These are phyloP conservation scores for Copidosoma aretas DNA, from an alignment of 2,888 invertebrate species.

Conservation along the genomic window DNA sequence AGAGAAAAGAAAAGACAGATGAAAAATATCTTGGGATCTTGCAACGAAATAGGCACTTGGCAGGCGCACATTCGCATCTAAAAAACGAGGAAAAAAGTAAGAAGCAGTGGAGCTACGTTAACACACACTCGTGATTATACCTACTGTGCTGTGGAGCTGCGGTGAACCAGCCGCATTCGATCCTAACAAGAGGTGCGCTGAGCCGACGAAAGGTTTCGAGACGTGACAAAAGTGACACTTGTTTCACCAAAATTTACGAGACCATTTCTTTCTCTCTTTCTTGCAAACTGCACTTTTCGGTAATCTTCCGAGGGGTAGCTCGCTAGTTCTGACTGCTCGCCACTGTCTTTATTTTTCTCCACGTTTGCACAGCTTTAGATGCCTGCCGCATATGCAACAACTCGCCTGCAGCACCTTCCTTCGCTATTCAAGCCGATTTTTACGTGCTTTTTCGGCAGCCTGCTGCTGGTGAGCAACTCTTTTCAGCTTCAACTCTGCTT, in stretches of 20 bases:
- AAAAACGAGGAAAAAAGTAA: not conserved
- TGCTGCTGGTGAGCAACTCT: no score
- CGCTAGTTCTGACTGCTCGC: no score
- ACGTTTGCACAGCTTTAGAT: no score
- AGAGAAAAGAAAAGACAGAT: conserved; percentile 5
- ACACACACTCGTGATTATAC: not conserved
- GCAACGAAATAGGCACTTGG: not conserved
- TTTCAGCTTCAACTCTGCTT: no score
- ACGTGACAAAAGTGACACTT: conserved; percentile 44
- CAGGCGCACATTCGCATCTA: conserved; percentile 9
- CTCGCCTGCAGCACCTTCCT: no score
- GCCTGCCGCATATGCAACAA: no score
- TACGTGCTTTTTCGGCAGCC: no score
- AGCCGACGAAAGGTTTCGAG: conserved; percentile 29
- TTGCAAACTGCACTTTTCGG: not conserved
- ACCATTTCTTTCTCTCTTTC: conserved; percentile 33
- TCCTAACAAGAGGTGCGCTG: conserved; percentile 41
- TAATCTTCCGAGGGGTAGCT: not conserved
- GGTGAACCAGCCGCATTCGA: conserved; percentile 15
- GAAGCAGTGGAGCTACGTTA: not conserved
- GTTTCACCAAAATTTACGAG: conserved; percentile 50
- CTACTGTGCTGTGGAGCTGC: no score
- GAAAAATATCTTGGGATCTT: conserved; percentile 9
- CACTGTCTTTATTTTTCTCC: no score
- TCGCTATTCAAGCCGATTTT: no score